Evolutionary conservation across 1,140 invertebrate species (phyloP), one percentile per base, ranked within the genome.

Genomic region (Aleiodes sp.): DNA sequence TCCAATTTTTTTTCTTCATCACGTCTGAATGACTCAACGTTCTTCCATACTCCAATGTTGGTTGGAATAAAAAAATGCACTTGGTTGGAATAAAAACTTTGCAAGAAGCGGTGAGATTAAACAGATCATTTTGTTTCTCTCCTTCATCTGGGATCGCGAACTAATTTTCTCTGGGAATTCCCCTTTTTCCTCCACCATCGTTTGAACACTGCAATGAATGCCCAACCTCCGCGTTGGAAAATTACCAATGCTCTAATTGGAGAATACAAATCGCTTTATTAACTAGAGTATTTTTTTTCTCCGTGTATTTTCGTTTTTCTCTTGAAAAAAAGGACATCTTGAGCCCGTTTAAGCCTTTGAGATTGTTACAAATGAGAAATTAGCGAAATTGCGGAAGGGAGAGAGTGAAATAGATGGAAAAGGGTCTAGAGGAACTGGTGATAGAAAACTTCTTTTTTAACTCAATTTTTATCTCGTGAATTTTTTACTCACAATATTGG

Each of bases 381-480:
- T 56, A 28, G 6, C 8, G 26, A 26, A 52, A 16, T 10, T 24
- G 7, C 2, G 7, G 2, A 9, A n/a, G n/a, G n/a, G n/a, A n/a
- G n/a, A n/a, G n/a, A n/a, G n/a, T n/a, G n/a, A n/a, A n/a, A n/a
- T n/a, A n/a, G n/a, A n/a, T n/a, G n/a, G n/a, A n/a, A n/a, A n/a
- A n/a, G n/a, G n/a, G n/a, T n/a, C n/a, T n/a, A n/a, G n/a, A n/a
- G n/a, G 37, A 12, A 9, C 16, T 1, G 33, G 24, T 46, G 28
- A 52, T 33, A 12, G 52, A 26, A 69, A 72, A 56, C n/a, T n/a
- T n/a, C n/a, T n/a, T 72, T 59, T 62, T 69, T 66, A 72, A 68
- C 71, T 72, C 69, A 72, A 70, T 78, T 76, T 78, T 70, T 68
- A 70, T 70, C 73, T 78, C 73, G 74, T 78, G 76, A 72, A 72